Base-by-base conservation (phyloP, 2,888 invertebrate species). In the Patella depressa region DNA sequence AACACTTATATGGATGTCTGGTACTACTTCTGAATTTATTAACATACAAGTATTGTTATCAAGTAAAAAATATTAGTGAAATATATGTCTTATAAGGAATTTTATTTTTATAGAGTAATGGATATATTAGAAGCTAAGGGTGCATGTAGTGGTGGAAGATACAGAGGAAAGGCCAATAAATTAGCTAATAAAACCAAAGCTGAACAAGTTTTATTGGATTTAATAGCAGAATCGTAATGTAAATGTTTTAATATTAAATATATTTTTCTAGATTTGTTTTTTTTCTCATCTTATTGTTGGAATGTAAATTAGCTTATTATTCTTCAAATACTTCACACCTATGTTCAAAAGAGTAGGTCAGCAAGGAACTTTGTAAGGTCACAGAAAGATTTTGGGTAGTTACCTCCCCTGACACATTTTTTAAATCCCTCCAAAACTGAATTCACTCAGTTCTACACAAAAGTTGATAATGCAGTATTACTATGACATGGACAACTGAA, bases 151-250 rank as follows among this genome's bases (percentile, higher is more conserved):
- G 94, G 95, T 74, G 94, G 94, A 65, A 93, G 93, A 84, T 96
- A 94, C 86, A 95, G 96, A 92, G 96, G 95, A 0, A 96, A 96
- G 92, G 95, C 95, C 0, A 93, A 93, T 5, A 95, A 95, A 86
- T 90, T 96, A 84, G 91, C 92, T n/a, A 94, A 93, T 79, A 91
- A 95, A 69, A 91, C 92, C 53, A 94, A 95, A 90, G 96, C 95
- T 87, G 94, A 90, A 76, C 84, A 86, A 69, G 80, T 89, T 29
- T 81, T 90, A 2, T 77, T 79, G 76, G 86, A 89, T 65, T 3
- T 65, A 9, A 24, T 65, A 24, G 19, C 24, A n/a, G 65, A 65
- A 65, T 65, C 24, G 12, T 65, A 5, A 65, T 65, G 19, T 65
- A 65, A 65, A 45, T 45, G 45, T 65, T 65, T 19, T 14, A 65